phyloP scores from a whole-genome alignment of 2,797 vertebrate species.

The Girardinus metallicus region DNA sequence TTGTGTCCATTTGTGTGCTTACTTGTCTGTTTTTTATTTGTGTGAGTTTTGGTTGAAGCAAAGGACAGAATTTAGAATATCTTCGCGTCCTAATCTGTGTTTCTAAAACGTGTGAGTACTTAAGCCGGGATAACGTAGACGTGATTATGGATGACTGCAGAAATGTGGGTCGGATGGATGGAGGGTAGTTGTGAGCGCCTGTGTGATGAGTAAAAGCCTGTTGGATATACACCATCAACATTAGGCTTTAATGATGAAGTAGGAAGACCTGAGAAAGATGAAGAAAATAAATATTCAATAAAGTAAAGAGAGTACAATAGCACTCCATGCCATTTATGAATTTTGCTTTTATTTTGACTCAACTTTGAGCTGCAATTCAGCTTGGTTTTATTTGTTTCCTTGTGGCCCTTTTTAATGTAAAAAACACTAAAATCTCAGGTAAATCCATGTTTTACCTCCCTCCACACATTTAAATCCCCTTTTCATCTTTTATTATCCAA shows the following conservation, averaged over 20 bases:
- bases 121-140: constrained; percentile 80
- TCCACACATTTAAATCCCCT: neutral
- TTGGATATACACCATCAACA: constrained; percentile 35
- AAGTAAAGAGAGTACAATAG: neutral
- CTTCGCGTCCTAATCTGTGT: constrained; percentile 76
- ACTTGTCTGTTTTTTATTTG: constrained; percentile 16
- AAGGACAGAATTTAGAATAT: constrained; percentile 73
- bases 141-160: constrained; percentile 80
- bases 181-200: constrained; percentile 29
- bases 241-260: neutral
- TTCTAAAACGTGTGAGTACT: constrained; percentile 70
- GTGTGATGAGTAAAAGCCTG: constrained; percentile 54
- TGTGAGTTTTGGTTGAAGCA: constrained; percentile 37
- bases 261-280: constrained; percentile 8
- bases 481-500: neutral
- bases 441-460: neutral
- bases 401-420: neutral
- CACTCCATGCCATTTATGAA: neutral
- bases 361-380: neutral
- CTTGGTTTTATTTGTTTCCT: neutral
- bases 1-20: neutral
- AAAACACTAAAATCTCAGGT: neutral
- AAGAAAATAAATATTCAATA: constrained; percentile 5
- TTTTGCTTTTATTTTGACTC: neutral
- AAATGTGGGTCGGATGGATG: constrained; percentile 79